Evolutionary conservation across 1,140 invertebrate genomes (phyloP).

Genomic region (Centruroides sculpturatus): DNA sequence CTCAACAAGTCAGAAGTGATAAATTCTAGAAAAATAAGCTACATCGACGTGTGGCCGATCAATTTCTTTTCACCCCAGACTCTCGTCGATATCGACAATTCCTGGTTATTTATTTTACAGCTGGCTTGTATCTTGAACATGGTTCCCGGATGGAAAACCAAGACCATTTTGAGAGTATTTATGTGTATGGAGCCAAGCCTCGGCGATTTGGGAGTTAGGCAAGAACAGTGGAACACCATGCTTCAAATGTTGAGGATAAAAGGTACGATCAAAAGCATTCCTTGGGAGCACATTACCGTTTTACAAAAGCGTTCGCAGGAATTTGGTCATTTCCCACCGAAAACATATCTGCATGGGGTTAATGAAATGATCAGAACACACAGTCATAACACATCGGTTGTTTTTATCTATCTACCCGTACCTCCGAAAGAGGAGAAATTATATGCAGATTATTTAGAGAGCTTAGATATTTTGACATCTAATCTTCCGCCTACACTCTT

Average conservation of each 20-base stretch:
- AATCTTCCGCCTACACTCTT: slow-evolving; percentile 80
- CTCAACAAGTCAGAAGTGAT: slow-evolving; percentile 42
- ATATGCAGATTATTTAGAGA: slow-evolving; percentile 42
- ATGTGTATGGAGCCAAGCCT: slow-evolving; percentile 40
- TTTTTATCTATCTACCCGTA: slow-evolving; percentile 67
- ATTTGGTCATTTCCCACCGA: not conserved
- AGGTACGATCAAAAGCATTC: slow-evolving; percentile 38
- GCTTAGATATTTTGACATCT: slow-evolving; percentile 63
- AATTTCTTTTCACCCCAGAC: slow-evolving; percentile 58
- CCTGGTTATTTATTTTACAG: slow-evolving; percentile 82
- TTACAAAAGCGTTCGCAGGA: slow-evolving; percentile 5
- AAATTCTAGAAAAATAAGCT: slow-evolving; percentile 36
- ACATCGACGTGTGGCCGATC: slow-evolving; percentile 95
- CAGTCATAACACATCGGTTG: slow-evolving; percentile 55
- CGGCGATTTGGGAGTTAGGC: slow-evolving; percentile 32
- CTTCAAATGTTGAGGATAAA: slow-evolving; percentile 40
- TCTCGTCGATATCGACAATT: slow-evolving; percentile 60
- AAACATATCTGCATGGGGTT: slow-evolving; percentile 35
- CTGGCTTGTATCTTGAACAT: slow-evolving; percentile 93
- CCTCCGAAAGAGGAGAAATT: slow-evolving; percentile 45
- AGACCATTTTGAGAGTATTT: slow-evolving; percentile 64
- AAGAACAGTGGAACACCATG: slow-evolving; percentile 36
- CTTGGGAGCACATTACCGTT: slow-evolving; percentile 36
- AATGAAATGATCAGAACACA: slow-evolving; percentile 61
- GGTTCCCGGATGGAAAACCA: slow-evolving; percentile 55